Conservation (phyloP, 1,140 invertebrate genomes). For the Cepaea nemoralis region DNA sequence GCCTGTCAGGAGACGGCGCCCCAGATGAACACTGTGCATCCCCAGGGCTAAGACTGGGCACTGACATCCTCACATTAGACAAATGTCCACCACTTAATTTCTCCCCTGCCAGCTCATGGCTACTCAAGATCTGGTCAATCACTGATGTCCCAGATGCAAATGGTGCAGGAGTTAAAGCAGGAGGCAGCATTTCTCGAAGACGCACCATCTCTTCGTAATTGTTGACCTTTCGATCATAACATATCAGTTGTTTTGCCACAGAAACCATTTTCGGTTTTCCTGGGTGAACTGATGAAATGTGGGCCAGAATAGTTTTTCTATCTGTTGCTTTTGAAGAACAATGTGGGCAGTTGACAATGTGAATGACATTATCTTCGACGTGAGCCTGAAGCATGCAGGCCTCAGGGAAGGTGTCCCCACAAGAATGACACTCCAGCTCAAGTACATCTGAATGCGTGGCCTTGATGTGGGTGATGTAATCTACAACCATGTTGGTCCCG, state of each 20-base stretch:
- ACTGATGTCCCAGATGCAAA: conserved; percentile 14
- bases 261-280: conserved; percentile 62
- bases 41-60: background rate
- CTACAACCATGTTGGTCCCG: conserved; percentile 53
- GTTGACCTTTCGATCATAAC: conserved; percentile 56
- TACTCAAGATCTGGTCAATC: conserved; percentile 30
- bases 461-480: conserved; percentile 55
- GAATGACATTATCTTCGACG: conserved; percentile 55
- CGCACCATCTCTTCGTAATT: conserved; percentile 40
- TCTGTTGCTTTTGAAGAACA: conserved; percentile 59
- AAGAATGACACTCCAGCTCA: conserved; percentile 50
- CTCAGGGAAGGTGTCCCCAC: conserved; percentile 46
- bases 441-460: conserved; percentile 47
- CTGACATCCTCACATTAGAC: background rate
- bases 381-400: conserved; percentile 49
- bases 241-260: conserved; percentile 60
- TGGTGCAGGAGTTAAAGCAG: conserved; percentile 34
- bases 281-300: conserved; percentile 55
- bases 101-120: background rate
- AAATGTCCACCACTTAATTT: background rate
- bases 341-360: conserved; percentile 62
- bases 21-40: too few relatives aligned
- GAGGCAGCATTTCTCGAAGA: conserved; percentile 23
- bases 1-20: background rate
- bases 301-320: conserved; percentile 52